These are phyloP conservation scores for Ennomos erosarius DNA, from an alignment of 2,888 invertebrate genomes.

Conservation along the genomic window DNA sequence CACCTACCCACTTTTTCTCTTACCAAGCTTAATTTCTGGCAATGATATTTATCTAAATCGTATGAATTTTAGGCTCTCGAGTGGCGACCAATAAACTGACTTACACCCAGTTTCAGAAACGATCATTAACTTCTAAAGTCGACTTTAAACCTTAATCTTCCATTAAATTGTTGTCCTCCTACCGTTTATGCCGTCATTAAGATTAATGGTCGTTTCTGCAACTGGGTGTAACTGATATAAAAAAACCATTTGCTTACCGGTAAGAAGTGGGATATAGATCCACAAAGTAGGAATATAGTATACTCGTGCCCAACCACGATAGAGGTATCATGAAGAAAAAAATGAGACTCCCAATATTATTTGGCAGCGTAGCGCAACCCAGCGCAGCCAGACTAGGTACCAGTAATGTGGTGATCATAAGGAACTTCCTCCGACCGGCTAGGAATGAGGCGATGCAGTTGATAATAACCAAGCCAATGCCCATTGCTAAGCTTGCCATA, in stretches of 20 bases:
- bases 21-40: too few relatives aligned
- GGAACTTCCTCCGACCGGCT: conserved; percentile 43
- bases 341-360: conserved; percentile 44
- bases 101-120: too few relatives aligned
- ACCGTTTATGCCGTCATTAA: too few relatives aligned
- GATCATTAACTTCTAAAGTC: too few relatives aligned
- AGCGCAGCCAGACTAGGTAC: conserved; percentile 40
- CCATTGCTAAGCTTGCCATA: conserved; percentile 40
- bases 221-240: too few relatives aligned
- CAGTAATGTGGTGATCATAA: conserved; percentile 42
- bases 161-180: too few relatives aligned
- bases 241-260: conserved; percentile 50
- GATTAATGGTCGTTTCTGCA: too few relatives aligned
- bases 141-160: too few relatives aligned
- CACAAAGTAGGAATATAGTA: conserved; percentile 71
- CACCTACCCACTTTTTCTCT: too few relatives aligned
- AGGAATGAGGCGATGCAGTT: conserved; percentile 43
- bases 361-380: conserved; percentile 40
- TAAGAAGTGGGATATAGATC: conserved; percentile 74
- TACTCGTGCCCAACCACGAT: conserved; percentile 57
- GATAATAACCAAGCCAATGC: conserved; percentile 38
- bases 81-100: too few relatives aligned
- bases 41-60: too few relatives aligned
- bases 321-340: conserved; percentile 67
- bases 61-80: too few relatives aligned